phyloP scores from a whole-genome alignment of 2,888 invertebrate genomes.

The Ametastegia equiseti region DNA sequence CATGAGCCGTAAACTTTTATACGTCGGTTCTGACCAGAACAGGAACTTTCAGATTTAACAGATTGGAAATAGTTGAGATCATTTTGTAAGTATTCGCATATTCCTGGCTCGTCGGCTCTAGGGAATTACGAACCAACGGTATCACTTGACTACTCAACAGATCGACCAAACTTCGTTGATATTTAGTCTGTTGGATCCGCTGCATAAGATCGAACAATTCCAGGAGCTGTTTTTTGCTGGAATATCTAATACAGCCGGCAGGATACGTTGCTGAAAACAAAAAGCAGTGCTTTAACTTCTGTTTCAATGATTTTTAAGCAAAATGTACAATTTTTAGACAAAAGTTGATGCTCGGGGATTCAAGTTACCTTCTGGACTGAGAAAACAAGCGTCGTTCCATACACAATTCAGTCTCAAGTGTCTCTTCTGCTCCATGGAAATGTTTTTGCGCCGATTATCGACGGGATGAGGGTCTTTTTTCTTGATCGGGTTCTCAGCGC shows the following conservation, averaged over 20 bases:
- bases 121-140: constrained; percentile 57
- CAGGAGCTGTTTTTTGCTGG: constrained; percentile 62
- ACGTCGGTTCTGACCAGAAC: constrained; percentile 64
- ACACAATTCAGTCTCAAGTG: constrained; percentile 65
- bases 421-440: not conserved
- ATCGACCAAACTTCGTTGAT: constrained; percentile 61
- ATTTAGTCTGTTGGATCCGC: constrained; percentile 64
- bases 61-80: constrained; percentile 65
- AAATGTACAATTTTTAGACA: not conserved
- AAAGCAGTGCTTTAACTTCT: not conserved
- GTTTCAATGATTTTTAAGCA: not conserved
- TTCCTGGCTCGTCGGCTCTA: constrained; percentile 58
- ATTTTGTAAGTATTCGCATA: constrained; percentile 66
- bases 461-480: constrained; percentile 47
- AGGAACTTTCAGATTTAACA: constrained; percentile 66
- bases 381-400: constrained; percentile 64
- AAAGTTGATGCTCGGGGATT: not conserved
- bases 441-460: not conserved
- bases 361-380: constrained; percentile 62
- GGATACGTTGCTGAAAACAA: constrained; percentile 60
- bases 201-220: constrained; percentile 62
- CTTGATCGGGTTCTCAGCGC: constrained; percentile 52
- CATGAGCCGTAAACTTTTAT: not conserved
- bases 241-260: constrained; percentile 62
- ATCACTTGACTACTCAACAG: constrained; percentile 60